phyloP scores from a whole-genome alignment of 2,797 vertebrate species.

The Crax fasciolata region DNA sequence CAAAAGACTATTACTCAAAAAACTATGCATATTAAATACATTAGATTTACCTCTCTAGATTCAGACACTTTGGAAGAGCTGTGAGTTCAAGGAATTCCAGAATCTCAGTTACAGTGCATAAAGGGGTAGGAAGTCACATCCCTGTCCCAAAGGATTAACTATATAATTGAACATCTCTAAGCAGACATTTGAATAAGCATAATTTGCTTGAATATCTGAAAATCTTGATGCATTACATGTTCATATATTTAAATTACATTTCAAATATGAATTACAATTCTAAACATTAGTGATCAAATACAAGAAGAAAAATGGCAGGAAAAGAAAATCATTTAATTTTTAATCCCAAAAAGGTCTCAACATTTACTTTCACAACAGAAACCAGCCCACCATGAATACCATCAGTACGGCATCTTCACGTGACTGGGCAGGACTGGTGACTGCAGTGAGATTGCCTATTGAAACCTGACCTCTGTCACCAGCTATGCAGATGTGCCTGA shows the following conservation, averaged over 20 bases:
- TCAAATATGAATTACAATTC: neutral
- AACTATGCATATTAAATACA: neutral
- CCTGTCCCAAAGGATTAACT: neutral
- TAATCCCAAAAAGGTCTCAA: neutral
- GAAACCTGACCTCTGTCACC: neutral
- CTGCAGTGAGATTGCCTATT: neutral
- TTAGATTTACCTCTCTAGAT: neutral
- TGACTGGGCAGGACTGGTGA: neutral
- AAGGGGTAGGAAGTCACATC: neutral
- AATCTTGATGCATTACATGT: neutral
- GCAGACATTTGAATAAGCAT: neutral
- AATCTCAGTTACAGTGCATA: neutral
- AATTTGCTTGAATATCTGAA: neutral
- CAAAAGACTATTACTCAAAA: neutral
- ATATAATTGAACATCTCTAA: neutral
- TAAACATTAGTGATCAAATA: neutral
- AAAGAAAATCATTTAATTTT: neutral
- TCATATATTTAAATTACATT: neutral
- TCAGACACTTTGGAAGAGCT: neutral
- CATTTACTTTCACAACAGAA: neutral
- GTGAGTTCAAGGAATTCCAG: neutral
- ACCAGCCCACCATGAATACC: neutral
- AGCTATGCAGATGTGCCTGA: neutral
- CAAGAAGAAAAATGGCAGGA: neutral
- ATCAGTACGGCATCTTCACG: neutral